Percentiles rank a stretch among this genome's conserved stretches.
Evolutionary conservation across 2,113 vertebrate species (phyloP).

Genomic region (Cyprichromis sp.): DNA sequence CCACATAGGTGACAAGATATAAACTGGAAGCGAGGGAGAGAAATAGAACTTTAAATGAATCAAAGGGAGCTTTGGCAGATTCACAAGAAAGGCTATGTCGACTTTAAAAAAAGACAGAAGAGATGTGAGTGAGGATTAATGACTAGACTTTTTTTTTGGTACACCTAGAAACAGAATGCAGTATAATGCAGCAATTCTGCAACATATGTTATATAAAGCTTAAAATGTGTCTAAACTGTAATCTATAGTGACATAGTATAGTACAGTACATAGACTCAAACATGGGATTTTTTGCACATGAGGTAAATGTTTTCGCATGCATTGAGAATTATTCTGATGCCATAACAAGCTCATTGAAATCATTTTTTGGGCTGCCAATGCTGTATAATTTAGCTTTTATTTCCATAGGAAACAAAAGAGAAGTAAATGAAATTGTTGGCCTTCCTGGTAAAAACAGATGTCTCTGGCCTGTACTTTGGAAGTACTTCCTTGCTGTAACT

Average conservation of each 20-base stretch:
- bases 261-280: not conserved
- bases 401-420: not conserved
- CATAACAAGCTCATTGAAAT: not conserved
- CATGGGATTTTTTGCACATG: not conserved
- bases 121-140: not conserved
- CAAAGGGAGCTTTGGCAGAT: not conserved
- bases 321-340: not conserved
- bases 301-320: not conserved
- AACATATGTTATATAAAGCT: not conserved
- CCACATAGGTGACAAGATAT: not conserved
- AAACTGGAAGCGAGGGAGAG: conserved; percentile 1
- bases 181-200: not conserved
- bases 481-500: not conserved
- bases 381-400: not conserved
- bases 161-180: not conserved
- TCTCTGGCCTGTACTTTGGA: not conserved
- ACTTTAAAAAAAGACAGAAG: not conserved
- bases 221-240: not conserved
- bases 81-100: not conserved
- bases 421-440: not conserved
- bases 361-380: not conserved
- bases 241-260: not conserved
- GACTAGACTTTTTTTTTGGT: not conserved
- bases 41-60: conserved; percentile 26
- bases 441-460: not conserved